Evolutionary conservation across 2,113 vertebrate species (phyloP).

Genomic region (Sigmodon hispidus): DNA sequence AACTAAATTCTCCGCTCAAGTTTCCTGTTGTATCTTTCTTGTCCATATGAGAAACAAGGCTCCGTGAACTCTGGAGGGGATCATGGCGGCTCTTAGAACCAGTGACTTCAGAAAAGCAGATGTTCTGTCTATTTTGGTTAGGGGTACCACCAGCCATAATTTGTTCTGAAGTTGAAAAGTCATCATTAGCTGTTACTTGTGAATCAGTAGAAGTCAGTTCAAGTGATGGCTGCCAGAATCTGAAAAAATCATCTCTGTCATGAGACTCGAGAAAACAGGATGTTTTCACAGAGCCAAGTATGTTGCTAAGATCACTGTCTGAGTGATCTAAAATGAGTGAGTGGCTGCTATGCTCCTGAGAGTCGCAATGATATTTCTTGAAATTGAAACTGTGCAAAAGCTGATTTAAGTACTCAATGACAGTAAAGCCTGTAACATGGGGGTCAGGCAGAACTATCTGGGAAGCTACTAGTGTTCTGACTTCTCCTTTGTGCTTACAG

Average conservation of each 20-base stretch:
- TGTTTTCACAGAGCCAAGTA: conserved; percentile 72
- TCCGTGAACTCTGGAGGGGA: conserved; percentile 53
- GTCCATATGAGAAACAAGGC: conserved; percentile 61
- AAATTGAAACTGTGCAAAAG: conserved; percentile 74
- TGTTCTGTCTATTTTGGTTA: conserved; percentile 62
- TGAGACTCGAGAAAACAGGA: conserved; percentile 68
- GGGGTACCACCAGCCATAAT: conserved; percentile 34
- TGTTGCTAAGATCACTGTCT: conserved; percentile 77
- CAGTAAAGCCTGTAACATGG: conserved; percentile 83
- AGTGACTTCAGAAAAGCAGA: conserved; percentile 47
- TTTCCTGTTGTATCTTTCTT: conserved; percentile 56
- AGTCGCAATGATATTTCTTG: conserved; percentile 42
- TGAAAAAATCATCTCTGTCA: conserved; percentile 66
- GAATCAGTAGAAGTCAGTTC: conserved; percentile 84
- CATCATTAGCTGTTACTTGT: conserved; percentile 74
- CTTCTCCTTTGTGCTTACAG: conserved; percentile 67
- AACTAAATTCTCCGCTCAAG: conserved; percentile 17
- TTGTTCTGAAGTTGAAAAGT: conserved; percentile 72
- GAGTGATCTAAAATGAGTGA: conserved; percentile 65
- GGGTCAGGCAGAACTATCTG: conserved; percentile 86
- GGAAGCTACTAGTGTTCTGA: conserved; percentile 84
- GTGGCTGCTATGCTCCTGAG: conserved; percentile 48
- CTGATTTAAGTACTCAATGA: conserved; percentile 85
- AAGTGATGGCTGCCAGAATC: conserved; percentile 84
- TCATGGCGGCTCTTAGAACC: conserved; percentile 59